phyloP scores from a whole-genome alignment of 1,140 invertebrate species.

The Ericerus pela region DNA sequence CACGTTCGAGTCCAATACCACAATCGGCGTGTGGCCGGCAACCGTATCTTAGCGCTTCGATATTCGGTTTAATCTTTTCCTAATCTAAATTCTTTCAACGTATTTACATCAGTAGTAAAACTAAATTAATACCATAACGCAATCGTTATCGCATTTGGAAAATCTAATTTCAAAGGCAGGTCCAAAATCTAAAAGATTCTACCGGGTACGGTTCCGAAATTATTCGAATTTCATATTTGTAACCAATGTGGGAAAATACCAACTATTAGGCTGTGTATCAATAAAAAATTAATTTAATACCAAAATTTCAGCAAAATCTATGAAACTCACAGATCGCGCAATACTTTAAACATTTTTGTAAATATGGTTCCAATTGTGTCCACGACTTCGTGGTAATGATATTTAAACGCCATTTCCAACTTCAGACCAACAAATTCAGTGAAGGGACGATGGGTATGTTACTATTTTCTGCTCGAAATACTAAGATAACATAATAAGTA shows the following conservation, averaged over 20 bases:
- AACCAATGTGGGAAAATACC: constrained; percentile 32
- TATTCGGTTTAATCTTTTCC: constrained; percentile 85
- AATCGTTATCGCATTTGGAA: constrained; percentile 67
- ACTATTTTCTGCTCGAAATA: constrained; percentile 97
- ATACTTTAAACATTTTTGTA: constrained; percentile 82
- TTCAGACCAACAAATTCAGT: constrained; percentile 98
- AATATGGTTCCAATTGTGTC: constrained; percentile 82
- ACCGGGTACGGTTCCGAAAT: constrained; percentile 81
- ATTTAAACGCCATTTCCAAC: constrained; percentile 97
- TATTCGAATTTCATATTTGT: constrained; percentile 66
- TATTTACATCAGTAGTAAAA: neutral
- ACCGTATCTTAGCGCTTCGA: constrained; percentile 92
- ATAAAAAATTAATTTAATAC: neutral
- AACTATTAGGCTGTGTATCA: neutral
- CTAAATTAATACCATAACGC: neutral
- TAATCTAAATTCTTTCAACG: constrained; percentile 48
- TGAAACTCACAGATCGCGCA: constrained; percentile 53
- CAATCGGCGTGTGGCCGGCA: constrained; percentile 96
- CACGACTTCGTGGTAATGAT: constrained; percentile 96
- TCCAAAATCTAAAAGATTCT: constrained; percentile 94
- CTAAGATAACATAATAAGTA: constrained; percentile 31
- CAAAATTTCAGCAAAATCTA: neutral
- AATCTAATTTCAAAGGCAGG: constrained; percentile 75
- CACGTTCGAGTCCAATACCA: constrained; percentile 92
- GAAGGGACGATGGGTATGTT: constrained; percentile 95